Conservation (phyloP, 1,140 invertebrate genomes). For the Drosophila melanogaster region Release_6_plus_ISO1_MT NC_004354.4:22595001-22595500, state of each 20-base stretch:
- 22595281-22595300: conserved; percentile 68
- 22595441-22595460: too few species aligned
- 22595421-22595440: not conserved
- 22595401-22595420: not conserved
- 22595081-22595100: conserved; percentile 35
- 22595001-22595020: conserved; percentile 11
- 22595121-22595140: conserved; percentile 32
- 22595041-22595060: conserved; percentile 26
- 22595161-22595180: conserved; percentile 78
- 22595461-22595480: too few species aligned
- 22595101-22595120: conserved; percentile 68
- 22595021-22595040: conserved; percentile 3
- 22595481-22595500: too few species aligned
- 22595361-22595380: not conserved
- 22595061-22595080: conserved; percentile 25
- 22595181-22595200: conserved; percentile 67
- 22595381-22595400: too few species aligned
- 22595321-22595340: conserved; percentile 21
- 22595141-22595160: conserved; percentile 32
- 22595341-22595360: conserved; percentile 1
- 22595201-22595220: conserved; percentile 1
- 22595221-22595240: not conserved
- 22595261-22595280: conserved; percentile 72
- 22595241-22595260: conserved; percentile 63
- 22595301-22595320: conserved; percentile 20